Evolutionary conservation across 1,140 invertebrate species (phyloP), one percentile per base, ranked within the genome.

Genomic region (Scaptodrosophila lebanonensis): DNA sequence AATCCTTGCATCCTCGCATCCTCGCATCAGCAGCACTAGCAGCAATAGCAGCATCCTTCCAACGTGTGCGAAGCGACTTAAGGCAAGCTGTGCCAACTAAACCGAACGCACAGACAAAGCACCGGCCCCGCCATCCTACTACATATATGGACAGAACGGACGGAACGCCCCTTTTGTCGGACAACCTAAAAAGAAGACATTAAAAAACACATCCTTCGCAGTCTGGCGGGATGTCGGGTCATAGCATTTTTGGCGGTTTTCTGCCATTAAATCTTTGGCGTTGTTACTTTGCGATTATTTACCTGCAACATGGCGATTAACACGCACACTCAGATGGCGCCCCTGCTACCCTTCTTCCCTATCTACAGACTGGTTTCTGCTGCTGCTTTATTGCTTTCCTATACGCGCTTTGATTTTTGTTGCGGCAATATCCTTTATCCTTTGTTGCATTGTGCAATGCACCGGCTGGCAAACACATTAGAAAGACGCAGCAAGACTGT

Each of bases 41-140:
- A 58, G 62, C 50, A 52, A 43, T 17, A 35, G 32, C 25, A 9
- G 30, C 44, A 36, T 63, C 53, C 57, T 58, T 67, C 51, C 22
- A 15, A 18, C 39, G 30, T 11, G 12, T 36, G 11, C n/a, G 48
- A 18, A 7, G 9, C 42, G 16, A 33, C 54, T 67, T 71, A 70
- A 71, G 50, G 68, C 68, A 70, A 71, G 66, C 66, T 69, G 66
- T 51, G 50, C 62, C 66, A 69, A 69, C 58, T 38, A 36, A 62
- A 27, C 16, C 40, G 50, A 64, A 47, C 25, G 30, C 45, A 15
- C 18, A 35, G 56, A 56, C 59, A 60, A 60, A 60, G 63, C 32
- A 16, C 18, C 36, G 29, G 8, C 18, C 39, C 29, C 25, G 27
- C 27, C 22, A 1, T 5, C 16, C 8, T 7, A 32, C 8, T 33